Base-by-base conservation (phyloP, 2,888 invertebrate species). In the Aquatica leii region DNA sequence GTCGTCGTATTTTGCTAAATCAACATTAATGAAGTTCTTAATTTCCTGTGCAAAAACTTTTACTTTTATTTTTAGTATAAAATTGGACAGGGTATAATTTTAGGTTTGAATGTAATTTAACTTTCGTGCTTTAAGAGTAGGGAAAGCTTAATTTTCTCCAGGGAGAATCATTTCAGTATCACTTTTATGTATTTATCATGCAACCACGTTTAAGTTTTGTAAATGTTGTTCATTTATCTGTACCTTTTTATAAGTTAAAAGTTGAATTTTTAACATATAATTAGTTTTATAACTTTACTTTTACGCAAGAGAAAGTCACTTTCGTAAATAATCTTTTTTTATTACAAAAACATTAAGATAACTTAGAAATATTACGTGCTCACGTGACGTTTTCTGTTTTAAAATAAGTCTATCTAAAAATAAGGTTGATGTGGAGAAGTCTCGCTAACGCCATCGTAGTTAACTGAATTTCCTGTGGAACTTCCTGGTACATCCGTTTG, bases 111-210 rank as follows among this genome's bases (percentile, higher is more conserved):
- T 58, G 15, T 46, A 37, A 54, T 41, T 50, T 61, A 54, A 50
- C 40, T 34, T 61, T 49, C 60, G 54, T 51, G 60, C 31, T 50
- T 37, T 46, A 49, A 61, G 54, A 54, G 31, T 43, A 8, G 40
- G 35, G 15, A 50, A 49, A 49, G 51, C 40, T 56, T 61, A 40
- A 24, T 55, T 51, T 55, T 35, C 51, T 46, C 51, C 14, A 20
- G 14, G 46, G 18, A 50, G 37, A 51, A 56, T 61, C 51, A 61
- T 61, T 56, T 61, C 21, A 51, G 51, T 56, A 61, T 61, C 50
- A 43, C 43, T 56, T 55, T 52, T 55, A 56, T 31, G 41, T 50
- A 50, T 51, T 61, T 56, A 56, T 50, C 61, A 56, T 55, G 61
- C 61, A 50, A 56, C 49, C 54, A 37, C 24, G 41, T 60, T 37